Evolutionary conservation across 2,113 vertebrate genomes (phyloP).

Genomic region (Anseranas semipalmata): DNA sequence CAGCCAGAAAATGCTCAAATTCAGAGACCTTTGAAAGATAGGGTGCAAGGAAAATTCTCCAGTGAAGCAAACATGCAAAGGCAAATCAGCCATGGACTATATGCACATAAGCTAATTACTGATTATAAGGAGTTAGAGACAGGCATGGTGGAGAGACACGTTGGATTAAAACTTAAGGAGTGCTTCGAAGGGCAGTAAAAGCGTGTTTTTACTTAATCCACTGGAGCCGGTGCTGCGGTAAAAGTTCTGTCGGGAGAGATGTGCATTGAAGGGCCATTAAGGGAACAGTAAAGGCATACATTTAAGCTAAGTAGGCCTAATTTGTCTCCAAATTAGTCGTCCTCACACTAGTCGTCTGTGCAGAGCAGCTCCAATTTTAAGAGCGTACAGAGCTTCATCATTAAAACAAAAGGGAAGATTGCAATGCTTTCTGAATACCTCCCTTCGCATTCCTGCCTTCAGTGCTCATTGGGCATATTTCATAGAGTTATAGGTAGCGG

Average conservation of each 20-base stretch:
- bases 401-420: background rate
- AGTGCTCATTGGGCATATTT: background rate
- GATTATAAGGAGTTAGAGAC: background rate
- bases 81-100: background rate
- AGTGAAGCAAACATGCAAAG: background rate
- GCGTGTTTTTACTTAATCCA: background rate
- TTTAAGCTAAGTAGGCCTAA: slow-evolving; percentile 9
- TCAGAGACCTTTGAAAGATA: background rate
- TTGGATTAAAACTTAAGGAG: background rate
- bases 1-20: background rate
- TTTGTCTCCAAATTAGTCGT: slow-evolving; percentile 32
- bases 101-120: background rate
- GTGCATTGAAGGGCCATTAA: slow-evolving; percentile 15
- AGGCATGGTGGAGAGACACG: fast-evolving
- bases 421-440: background rate
- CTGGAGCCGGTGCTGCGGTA: background rate
- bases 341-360: background rate
- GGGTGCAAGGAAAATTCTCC: background rate
- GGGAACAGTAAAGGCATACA: background rate
- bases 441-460: background rate
- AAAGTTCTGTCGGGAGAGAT: background rate
- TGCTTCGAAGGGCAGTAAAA: background rate
- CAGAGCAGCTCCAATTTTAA: background rate
- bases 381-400: background rate
- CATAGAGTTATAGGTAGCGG: background rate